Evolutionary conservation across 2,888 invertebrate species (phyloP).

Genomic region (Pyrocoelia pectoralis): DNA sequence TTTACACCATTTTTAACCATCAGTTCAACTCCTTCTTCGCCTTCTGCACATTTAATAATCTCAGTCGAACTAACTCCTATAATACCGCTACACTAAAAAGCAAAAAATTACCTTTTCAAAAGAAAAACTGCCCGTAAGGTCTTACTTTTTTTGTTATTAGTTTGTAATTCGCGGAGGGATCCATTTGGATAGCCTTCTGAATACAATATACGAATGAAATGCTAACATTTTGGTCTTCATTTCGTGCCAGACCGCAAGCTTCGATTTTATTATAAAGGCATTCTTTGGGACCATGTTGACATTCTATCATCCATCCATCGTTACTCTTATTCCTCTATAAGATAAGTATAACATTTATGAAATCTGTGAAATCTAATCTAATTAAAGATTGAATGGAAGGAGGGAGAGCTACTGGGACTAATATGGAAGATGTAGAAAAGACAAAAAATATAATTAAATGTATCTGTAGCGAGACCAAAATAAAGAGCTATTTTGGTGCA

Average conservation of each 20-base stretch:
- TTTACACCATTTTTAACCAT: not conserved
- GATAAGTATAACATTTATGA: too few relatives aligned
- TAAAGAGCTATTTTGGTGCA: too few relatives aligned
- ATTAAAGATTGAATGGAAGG: too few relatives aligned
- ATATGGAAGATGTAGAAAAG: too few relatives aligned
- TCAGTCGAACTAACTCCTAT: not conserved
- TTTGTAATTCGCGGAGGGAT: not conserved
- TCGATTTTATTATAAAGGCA: constrained; percentile 62
- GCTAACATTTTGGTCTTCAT: constrained; percentile 40
- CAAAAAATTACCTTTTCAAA: not conserved
- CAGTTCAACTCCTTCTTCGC: not conserved
- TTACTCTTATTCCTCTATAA: constrained; percentile 28
- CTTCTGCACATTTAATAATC: not conserved
- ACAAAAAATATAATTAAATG: too few relatives aligned
- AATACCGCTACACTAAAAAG: not conserved
- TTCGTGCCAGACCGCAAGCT: constrained; percentile 59
- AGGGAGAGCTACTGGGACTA: too few relatives aligned
- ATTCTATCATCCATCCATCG: constrained; percentile 53
- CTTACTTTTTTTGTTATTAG: not conserved
- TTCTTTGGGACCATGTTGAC: constrained; percentile 62
- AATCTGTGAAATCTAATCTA: too few relatives aligned
- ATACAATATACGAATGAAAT: constrained; percentile 58
- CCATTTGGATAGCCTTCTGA: not conserved
- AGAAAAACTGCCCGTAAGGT: too few relatives aligned
- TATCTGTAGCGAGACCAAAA: too few relatives aligned